Evolutionary conservation across 2,113 vertebrate genomes (phyloP), one percentile per base, ranked within the genome.

Genomic region (Phycodurus eques): DNA sequence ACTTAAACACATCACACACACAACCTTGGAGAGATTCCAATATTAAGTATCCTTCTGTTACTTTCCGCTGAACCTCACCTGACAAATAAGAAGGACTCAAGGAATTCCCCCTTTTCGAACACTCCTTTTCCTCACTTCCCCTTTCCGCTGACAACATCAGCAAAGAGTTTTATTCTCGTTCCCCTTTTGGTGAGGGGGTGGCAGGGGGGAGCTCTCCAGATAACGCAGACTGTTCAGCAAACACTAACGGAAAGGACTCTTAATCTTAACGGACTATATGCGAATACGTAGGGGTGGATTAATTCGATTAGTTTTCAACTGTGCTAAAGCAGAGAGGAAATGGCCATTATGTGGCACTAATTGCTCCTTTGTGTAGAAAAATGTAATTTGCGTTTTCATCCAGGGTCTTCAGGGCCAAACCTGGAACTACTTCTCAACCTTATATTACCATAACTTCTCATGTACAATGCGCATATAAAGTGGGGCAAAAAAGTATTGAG

Each of bases 241-340:
- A 65, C 63, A 65, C 42, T 44, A 44, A 44, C 42, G 20, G 43
- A 42, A 44, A 65, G 63, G 63, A 65, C 42, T 63, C 19, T 33
- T 65, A 65, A 65, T 65, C 63, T 65, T 22, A 46, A 31, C 43
- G 6, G 11, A 27, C 43, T 47, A 31, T 66, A 87, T 80, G 79
- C 80, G 81, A 86, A 88, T 85, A 85, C 87, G 88, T 80, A 83
- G 74, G 77, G 39, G 63, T 19, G 68, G 87, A 90, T 88, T 82
- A 82, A 88, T 90, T 90, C 80, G 82, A 89, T 91, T 39, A 90
- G 83, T 91, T 88, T 71, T 85, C 72, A 84, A 80, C 73, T 84
- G 39, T 62, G 73, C 76, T 65, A 72, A 77, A 76, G 76, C 72
- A 81, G 71, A 78, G 19, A 64, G 77, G 51, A 78, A 78, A 71